A percentile compares a stretch with the other conserved stretches of the same genome.
Evolutionary conservation across 2,797 vertebrate species (phyloP).

Genomic region (Podarcis lilfordi): DNA sequence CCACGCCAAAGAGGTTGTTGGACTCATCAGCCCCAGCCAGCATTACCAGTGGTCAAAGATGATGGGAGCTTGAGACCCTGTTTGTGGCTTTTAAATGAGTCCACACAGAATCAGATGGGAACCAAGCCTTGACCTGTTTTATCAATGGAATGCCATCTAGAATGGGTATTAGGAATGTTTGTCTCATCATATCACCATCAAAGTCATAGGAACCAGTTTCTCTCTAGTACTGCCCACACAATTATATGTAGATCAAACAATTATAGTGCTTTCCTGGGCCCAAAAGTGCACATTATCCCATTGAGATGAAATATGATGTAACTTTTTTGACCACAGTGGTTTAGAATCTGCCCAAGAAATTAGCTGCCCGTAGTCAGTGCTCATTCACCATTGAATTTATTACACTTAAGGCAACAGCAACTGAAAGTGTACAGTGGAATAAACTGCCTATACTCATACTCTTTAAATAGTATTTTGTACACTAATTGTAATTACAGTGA

Average conservation of each 20-base stretch:
- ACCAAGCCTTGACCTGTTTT: background rate
- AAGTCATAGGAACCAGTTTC: background rate
- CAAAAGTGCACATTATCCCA: background rate
- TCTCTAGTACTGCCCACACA: background rate
- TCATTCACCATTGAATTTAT: background rate
- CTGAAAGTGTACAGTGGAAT: background rate
- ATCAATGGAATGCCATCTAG: background rate
- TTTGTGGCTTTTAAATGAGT: background rate
- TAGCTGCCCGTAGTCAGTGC: background rate
- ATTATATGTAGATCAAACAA: background rate
- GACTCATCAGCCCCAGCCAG: too few relatives aligned
- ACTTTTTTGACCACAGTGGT: background rate
- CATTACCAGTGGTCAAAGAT: too few relatives aligned
- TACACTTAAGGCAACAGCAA: background rate
- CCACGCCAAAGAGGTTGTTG: too few relatives aligned
- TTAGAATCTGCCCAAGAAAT: background rate
- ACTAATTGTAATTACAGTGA: slow-evolving; percentile 53
- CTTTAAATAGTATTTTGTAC: slow-evolving; percentile 36
- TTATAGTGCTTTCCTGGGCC: background rate
- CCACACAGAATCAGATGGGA: background rate
- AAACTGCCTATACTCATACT: slow-evolving; percentile 44
- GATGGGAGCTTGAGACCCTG: background rate
- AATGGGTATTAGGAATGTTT: background rate
- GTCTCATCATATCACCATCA: background rate
- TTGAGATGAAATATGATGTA: background rate